These are phyloP conservation scores for Platyura marginata DNA, from an alignment of 1,140 invertebrate genomes.

Conservation along the genomic window DNA sequence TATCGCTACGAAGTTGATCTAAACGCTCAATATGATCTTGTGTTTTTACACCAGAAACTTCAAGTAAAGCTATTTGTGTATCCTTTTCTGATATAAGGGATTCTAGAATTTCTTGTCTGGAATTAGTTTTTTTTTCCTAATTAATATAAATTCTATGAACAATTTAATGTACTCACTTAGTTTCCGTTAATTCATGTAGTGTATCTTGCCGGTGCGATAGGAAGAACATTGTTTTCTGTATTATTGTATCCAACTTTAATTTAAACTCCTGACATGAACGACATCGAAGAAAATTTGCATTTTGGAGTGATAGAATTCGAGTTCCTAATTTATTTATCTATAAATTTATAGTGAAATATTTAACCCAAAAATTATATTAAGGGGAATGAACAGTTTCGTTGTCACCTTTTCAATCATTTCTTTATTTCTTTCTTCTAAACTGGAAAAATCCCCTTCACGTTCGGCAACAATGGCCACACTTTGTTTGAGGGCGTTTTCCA, in stretches of 20 bases:
- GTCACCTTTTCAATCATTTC: not conserved
- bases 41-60: not conserved
- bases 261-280: not conserved
- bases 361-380: no score
- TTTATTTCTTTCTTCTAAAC: not conserved
- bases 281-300: not conserved
- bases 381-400: no score
- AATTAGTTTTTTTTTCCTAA: not conserved
- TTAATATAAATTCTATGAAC: no score
- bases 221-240: not conserved
- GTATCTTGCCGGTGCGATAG: not conserved
- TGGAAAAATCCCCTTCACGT: not conserved
- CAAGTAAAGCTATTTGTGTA: not conserved
- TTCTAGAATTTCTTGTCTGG: not conserved
- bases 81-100: not conserved
- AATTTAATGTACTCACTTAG: not conserved
- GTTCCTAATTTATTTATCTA: no score
- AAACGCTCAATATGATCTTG: not conserved
- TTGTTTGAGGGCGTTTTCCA: not conserved
- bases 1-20: not conserved
- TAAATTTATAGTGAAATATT: no score
- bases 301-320: not conserved
- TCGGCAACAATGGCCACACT: not conserved
- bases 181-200: not conserved
- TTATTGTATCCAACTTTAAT: not conserved